Evolutionary conservation across 64 coral and sea anemone genomes (phyloP).

Genomic region (Dendrophyllia cribrosa): DNA sequence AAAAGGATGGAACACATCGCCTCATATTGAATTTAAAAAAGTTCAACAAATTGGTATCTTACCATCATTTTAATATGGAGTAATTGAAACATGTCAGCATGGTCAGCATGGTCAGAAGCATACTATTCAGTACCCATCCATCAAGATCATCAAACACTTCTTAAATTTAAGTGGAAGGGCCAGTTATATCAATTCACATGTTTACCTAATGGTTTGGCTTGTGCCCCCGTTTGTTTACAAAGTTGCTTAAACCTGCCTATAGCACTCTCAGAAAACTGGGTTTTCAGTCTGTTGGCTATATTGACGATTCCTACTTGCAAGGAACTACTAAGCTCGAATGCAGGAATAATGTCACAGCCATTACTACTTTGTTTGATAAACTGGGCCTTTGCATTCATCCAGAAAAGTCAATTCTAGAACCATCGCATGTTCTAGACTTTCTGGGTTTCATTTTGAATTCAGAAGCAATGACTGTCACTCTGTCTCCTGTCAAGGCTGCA

Average conservation of each 20-base stretch:
- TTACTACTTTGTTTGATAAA: constrained; percentile 3
- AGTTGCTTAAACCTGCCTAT: constrained; percentile 25
- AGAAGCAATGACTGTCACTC: constrained; percentile 20
- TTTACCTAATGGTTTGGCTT: constrained; percentile 38
- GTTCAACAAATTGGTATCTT: constrained; percentile 20
- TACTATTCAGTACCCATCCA: constrained; percentile 26
- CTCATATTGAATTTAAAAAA: constrained; percentile 23
- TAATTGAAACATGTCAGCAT: constrained; percentile 30
- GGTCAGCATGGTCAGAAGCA: constrained; percentile 18
- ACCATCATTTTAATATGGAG: constrained; percentile 63
- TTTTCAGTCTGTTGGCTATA: constrained; percentile 35
- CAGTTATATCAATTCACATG: too few relatives aligned
- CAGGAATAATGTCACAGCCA: constrained; percentile 10
- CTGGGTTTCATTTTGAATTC: constrained; percentile 48
- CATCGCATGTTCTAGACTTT: constrained; percentile 2
- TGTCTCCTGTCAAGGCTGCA: constrained; percentile 32
- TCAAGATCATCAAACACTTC: constrained; percentile 13
- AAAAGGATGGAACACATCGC: constrained; percentile 15
- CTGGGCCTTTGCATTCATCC: constrained; percentile 42
- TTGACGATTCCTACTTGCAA: constrained; percentile 35
- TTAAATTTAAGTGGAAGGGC: not conserved
- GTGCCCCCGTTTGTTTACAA: constrained; percentile 28
- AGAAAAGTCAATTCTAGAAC: constrained; percentile 34
- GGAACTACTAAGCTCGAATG: not conserved
- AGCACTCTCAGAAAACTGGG: constrained; percentile 44